These are phyloP conservation scores for Hippocampus guttulatus DNA, from an alignment of 2,113 vertebrate genomes.

Conservation along the genomic window DNA sequence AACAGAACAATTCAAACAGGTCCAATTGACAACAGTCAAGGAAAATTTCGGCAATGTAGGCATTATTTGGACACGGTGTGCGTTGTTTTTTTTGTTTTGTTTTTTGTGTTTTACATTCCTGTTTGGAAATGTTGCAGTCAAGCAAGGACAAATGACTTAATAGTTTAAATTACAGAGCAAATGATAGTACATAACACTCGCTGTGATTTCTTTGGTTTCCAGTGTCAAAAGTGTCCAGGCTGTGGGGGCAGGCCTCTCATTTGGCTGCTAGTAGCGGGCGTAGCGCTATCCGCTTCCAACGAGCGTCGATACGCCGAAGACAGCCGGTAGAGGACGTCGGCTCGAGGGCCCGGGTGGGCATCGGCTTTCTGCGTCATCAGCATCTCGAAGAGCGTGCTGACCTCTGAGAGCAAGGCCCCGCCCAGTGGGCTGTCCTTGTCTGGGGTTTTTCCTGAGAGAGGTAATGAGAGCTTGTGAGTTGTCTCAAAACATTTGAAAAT, in stretches of 20 bases:
- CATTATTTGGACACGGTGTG: background rate
- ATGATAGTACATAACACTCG: constrained; percentile 5
- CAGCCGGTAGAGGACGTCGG: constrained; percentile 82
- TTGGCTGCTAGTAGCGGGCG: background rate
- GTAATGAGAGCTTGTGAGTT: background rate
- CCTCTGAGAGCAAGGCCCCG: constrained; percentile 83
- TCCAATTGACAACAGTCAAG: background rate
- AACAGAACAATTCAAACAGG: no score
- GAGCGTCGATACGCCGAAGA: constrained; percentile 79
- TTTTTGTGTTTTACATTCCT: background rate
- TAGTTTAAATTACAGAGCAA: background rate
- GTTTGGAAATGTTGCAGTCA: background rate
- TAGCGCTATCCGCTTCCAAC: constrained; percentile 67
- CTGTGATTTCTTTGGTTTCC: constrained; percentile 14
- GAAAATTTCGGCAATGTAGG: background rate
- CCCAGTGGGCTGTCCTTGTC: constrained; percentile 73
- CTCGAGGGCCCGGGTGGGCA: constrained; percentile 65
- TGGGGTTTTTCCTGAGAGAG: constrained; percentile 60
- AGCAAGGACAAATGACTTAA: background rate
- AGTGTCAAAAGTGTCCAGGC: constrained; percentile 28
- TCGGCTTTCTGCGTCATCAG: constrained; percentile 82
- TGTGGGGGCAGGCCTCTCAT: constrained; percentile 20
- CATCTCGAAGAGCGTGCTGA: constrained; percentile 90
- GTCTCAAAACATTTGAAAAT: background rate
- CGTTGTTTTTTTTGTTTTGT: background rate